phyloP scores from a whole-genome alignment of 1,140 invertebrate species.

The Apis dorsata region DNA sequence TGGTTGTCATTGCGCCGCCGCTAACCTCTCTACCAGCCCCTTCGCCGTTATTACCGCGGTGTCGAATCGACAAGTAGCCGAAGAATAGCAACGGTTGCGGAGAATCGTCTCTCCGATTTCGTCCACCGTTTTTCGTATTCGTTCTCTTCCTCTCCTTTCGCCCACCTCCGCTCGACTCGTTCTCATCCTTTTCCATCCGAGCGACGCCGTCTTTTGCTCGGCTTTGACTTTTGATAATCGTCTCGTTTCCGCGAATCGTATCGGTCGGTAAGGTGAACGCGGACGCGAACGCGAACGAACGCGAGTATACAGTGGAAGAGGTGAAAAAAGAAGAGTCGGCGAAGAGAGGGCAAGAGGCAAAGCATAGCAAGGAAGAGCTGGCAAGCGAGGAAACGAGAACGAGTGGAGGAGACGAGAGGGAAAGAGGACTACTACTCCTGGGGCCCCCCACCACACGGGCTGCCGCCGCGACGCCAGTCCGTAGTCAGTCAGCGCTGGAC shows the following conservation, averaged over 20 bases:
- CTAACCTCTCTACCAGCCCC: slow-evolving; percentile 33
- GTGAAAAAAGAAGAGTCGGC: slow-evolving; percentile 36
- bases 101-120: slow-evolving; percentile 22
- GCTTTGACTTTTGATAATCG: slow-evolving; percentile 1
- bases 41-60: not conserved
- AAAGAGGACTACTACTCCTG: slow-evolving; percentile 68
- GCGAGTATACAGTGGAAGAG: slow-evolving; percentile 42
- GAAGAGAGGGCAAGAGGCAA: slow-evolving; percentile 38
- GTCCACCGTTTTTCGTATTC: not conserved
- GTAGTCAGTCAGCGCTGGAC: slow-evolving; percentile 81
- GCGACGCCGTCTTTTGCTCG: not conserved
- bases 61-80: slow-evolving; percentile 5
- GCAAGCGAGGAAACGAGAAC: slow-evolving; percentile 65
- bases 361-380: slow-evolving; percentile 59
- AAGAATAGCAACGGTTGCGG: slow-evolving; percentile 36
- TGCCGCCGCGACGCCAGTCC: slow-evolving; percentile 77
- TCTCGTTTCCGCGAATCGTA: slow-evolving; percentile 17
- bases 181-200: not conserved
- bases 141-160: slow-evolving; percentile 13
- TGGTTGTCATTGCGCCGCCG: slow-evolving; percentile 55
- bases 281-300: slow-evolving; percentile 4
- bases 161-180: slow-evolving; percentile 10
- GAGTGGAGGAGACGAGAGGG: slow-evolving; percentile 58
- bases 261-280: slow-evolving; percentile 36
- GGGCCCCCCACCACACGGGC: slow-evolving; percentile 75